Evolutionary conservation across 2,888 invertebrate species (phyloP), one percentile per base, ranked within the genome.

Genomic region (Mystacides longicornis): DNA sequence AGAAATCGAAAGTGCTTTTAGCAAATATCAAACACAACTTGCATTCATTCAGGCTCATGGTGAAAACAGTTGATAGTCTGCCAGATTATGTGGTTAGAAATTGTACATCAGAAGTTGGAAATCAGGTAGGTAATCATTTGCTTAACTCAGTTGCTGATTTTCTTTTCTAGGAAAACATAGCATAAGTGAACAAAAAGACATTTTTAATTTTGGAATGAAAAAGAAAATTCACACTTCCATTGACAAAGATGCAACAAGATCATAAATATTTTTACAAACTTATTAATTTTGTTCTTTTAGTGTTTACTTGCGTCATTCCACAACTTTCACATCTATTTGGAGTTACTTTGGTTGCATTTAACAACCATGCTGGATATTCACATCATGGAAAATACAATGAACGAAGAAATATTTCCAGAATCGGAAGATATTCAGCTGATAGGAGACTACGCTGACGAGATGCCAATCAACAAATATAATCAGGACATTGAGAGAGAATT

Each of bases 321-420:
- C 56, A 64, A 74, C 58, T 76, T 73, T 56, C 78, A 79, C 63
- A 60, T 71, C 49, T 73, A 77, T 59, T 62, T 78, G 56, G 78
- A 79, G 56, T 60, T 78, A 31, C 65, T 73, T 21, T 78, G 78
- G 78, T 64, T 71, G 16, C 67, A 71, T 49, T 53, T 75, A 3
- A 68, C 60, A 52, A 55, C 63, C 1, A 9, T 42, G 9, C 37
- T 56, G 3, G 50, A 47, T 2, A 48, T 55, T 16, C n/a, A n/a
- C 1, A 21, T 42, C 9, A 52, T 56, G 2, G 63, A 64, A 14
- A 50, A 7, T 7, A 43, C 54, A 14, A 27, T 54, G 62, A 62
- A 63, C 60, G 33, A 42, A 31, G 45, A 49, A 20, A 51, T 42
- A 37, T 60, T 46, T 49, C 61, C 37, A 54, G 61, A 50, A n/a